Percentiles rank a stretch among this genome's conserved stretches.
Evolutionary conservation across 2,797 vertebrate genomes (phyloP).

Genomic region (Eurystomus glaucurus): DNA sequence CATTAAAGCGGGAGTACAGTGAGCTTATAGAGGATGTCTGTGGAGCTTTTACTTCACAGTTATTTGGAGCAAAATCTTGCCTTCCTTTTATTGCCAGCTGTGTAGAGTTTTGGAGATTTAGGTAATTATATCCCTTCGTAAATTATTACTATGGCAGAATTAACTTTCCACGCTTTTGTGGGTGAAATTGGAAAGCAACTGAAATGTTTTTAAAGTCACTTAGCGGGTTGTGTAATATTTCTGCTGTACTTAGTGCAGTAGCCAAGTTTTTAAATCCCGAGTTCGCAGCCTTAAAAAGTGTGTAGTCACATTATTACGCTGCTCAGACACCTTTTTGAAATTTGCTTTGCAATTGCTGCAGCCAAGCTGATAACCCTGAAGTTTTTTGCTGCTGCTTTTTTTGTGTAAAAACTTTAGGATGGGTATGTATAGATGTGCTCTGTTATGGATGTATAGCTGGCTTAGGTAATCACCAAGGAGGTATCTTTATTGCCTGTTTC

Average conservation of each 20-base stretch:
- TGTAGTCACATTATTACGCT: conserved; percentile 28
- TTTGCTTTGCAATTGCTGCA: conserved; percentile 33
- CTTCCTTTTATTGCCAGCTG: background rate
- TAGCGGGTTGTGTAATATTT: conserved; percentile 50
- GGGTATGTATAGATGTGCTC: background rate
- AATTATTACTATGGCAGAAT: conserved; percentile 55
- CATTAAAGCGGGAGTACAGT: conserved; percentile 55
- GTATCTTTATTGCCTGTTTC: background rate
- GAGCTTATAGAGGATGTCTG: conserved; percentile 8
- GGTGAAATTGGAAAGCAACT: conserved; percentile 58
- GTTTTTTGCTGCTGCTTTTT: background rate
- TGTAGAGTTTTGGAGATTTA: conserved; percentile 57
- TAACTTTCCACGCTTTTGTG: conserved; percentile 48
- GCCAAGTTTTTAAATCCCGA: conserved; percentile 49
- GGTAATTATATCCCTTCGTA: conserved; percentile 63
- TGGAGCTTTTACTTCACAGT: conserved; percentile 62
- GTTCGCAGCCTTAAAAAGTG: conserved; percentile 7
- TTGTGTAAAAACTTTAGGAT: background rate
- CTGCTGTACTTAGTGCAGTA: conserved; percentile 12
- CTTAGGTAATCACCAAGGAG: background rate
- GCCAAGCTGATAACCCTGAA: conserved; percentile 41
- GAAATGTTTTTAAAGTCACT: conserved; percentile 60
- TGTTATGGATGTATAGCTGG: background rate
- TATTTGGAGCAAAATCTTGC: conserved; percentile 60
- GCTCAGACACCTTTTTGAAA: conserved; percentile 24